Base-by-base conservation (phyloP, 1,140 invertebrate species). In the Diplogasteroides magnus region DNA sequence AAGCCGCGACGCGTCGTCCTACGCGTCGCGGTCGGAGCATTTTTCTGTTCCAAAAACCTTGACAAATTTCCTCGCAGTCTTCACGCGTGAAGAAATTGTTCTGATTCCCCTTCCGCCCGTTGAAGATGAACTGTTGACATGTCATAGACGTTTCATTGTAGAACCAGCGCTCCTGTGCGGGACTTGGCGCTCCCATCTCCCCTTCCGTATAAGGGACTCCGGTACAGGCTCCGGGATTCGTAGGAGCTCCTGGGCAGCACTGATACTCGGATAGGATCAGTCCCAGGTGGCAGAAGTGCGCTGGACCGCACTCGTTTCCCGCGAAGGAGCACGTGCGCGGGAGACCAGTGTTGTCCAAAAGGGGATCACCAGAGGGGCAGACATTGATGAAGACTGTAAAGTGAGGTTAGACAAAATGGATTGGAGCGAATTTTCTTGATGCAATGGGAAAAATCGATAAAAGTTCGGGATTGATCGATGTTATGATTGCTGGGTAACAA, bases 31-130 rank as follows among this genome's bases (percentile, higher is more conserved):
- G n/a, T n/a, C n/a, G n/a, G n/a, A n/a, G n/a, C n/a, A n/a, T n/a
- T n/a, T n/a, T n/a, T n/a, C n/a, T n/a, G 55, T 23, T 56, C 61
- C 19, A n/a, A 68, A 37, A 60, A 83, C 81, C 79, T 29, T 73
- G 65, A 67, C 80, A 82, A 31, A 68, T 70, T 25, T 60, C 62
- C n/a, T 67, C 68, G 58, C 80, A 82, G 26, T 82, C 78, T 37
- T 81, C 71, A 61, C 76, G 48, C 2, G 70, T 76, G 14, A 79
- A 59, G 67, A 79, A 79, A 61, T 80, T 79, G 65, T 79, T 79
- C 67, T 78, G 78, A 67, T 79, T 79, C 48, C 77, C 77, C 61
- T 74, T 69, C n/a, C 76, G 25, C 48, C 78, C 78, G 31, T 77
- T 70, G 58, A 81, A 79, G 15, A 61, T 64, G 67, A 79, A 79